Evolutionary conservation across 64 coral and sea anemone species (phyloP), one percentile per base, ranked within the genome.

Genomic region (Exaiptasia diaphana): DNA sequence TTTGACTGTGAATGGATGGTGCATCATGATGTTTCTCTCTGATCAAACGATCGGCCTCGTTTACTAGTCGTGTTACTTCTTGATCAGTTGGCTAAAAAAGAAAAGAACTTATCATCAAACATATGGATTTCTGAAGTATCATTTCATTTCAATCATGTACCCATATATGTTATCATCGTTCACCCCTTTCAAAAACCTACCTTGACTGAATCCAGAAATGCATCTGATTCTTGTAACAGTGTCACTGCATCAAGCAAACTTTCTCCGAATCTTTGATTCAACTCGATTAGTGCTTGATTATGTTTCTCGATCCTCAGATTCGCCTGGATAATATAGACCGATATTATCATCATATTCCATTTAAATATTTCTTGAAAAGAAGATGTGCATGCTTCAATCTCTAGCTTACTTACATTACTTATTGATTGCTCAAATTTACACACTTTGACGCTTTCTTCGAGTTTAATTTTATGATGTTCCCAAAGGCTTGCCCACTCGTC

Each of bases 361-460:
- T n/a, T n/a, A n/a, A n/a, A n/a, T n/a, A n/a, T n/a, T n/a, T n/a
- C n/a, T n/a, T n/a, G n/a, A n/a, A n/a, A n/a, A n/a, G n/a, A n/a
- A n/a, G n/a, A n/a, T n/a, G n/a, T n/a, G n/a, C n/a, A n/a, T n/a
- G n/a, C n/a, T n/a, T n/a, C n/a, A n/a, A n/a, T n/a, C n/a, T n/a
- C n/a, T n/a, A n/a, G n/a, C 55, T 35, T 35, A 65, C 32, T 18
- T 20, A 99, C 95, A 73, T 48, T 88, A 54, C 81, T 99, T 53
- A 99, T 99, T 23, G 71, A 79, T 34, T 88, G 95, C 67, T 99
- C 89, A 89, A 93, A 93, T 67, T 99, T 80, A 34, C 95, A 99
- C 38, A 99, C 29, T 26, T 88, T 88, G 24, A 99, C 81, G 53
- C 95, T 99, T 74, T 99, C 90, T 14, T 93, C 73, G 6, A 99